A percentile compares a stretch with the other conserved stretches of the same genome.
Conservation (phyloP, 1,140 invertebrate genomes). For the Aphidius gifuensis region DNA sequence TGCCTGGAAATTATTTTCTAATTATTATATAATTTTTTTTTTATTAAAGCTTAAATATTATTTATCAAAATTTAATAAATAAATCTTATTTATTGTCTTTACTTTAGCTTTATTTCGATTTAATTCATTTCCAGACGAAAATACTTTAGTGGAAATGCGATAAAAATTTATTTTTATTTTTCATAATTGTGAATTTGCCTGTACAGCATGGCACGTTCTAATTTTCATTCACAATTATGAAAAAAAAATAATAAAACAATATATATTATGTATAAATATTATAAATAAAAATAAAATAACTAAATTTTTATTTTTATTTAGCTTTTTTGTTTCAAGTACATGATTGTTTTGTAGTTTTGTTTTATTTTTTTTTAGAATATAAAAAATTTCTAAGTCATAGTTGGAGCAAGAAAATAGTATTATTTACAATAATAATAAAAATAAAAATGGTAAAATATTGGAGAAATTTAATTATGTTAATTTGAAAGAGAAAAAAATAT, state of each 20-base stretch:
- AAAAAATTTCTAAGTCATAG: no score
- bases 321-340: neutral
- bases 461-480: no score
- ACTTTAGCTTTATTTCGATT: no score
- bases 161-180: slow-evolving; percentile 31
- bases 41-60: neutral
- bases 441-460: no score
- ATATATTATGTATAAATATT: neutral
- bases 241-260: neutral
- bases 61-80: slow-evolving; percentile 20
- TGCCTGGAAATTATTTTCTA: neutral
- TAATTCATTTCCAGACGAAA: no score
- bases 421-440: no score
- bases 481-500: no score
- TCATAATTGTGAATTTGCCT: slow-evolving; percentile 26
- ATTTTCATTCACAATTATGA: slow-evolving; percentile 30
- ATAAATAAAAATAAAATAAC: neutral
- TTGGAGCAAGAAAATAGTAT: no score
- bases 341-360: no score
- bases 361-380: no score
- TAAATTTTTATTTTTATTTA: neutral
- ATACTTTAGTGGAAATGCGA: no score
- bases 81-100: neutral
- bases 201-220: slow-evolving; percentile 54
- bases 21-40: no score